Evolutionary conservation across 2,797 vertebrate genomes (phyloP).

Genomic region (Cyclura pinguis): DNA sequence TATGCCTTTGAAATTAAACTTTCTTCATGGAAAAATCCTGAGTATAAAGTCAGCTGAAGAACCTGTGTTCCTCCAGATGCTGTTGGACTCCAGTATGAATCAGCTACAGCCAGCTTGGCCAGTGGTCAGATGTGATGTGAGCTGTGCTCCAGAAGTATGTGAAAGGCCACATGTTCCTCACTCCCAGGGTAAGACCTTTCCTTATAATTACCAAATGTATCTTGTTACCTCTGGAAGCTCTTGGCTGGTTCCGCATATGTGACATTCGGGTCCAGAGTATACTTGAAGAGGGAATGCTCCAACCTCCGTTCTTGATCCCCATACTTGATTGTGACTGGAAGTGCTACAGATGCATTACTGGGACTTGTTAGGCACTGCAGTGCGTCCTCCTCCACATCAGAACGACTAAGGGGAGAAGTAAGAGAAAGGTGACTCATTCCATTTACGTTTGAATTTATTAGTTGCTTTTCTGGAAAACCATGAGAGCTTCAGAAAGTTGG

Average conservation of each 20-base stretch:
- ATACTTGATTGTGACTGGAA: conserved; percentile 87
- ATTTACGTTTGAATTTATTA: neutral
- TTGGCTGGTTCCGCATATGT: conserved; percentile 88
- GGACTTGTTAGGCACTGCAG: conserved; percentile 88
- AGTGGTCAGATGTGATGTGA: no score
- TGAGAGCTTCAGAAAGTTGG: neutral
- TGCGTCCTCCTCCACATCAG: conserved; percentile 82
- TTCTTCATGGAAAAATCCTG: neutral
- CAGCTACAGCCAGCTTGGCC: neutral
- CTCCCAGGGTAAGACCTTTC: neutral
- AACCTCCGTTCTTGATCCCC: conserved; percentile 84
- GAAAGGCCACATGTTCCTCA: neutral
- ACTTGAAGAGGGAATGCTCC: conserved; percentile 82
- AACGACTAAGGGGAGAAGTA: conserved; percentile 75
- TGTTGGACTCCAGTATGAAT: neutral
- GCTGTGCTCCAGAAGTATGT: neutral
- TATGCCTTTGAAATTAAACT: neutral
- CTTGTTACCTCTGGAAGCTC: conserved; percentile 90
- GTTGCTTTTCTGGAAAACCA: neutral
- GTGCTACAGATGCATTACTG: conserved; percentile 82
- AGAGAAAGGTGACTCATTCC: neutral
- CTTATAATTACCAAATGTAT: neutral
- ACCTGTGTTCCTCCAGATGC: neutral
- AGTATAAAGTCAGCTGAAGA: neutral
- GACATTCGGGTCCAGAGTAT: conserved; percentile 91